Conservation (phyloP, 2,888 invertebrate genomes). For the Uloborus plumipes region DNA sequence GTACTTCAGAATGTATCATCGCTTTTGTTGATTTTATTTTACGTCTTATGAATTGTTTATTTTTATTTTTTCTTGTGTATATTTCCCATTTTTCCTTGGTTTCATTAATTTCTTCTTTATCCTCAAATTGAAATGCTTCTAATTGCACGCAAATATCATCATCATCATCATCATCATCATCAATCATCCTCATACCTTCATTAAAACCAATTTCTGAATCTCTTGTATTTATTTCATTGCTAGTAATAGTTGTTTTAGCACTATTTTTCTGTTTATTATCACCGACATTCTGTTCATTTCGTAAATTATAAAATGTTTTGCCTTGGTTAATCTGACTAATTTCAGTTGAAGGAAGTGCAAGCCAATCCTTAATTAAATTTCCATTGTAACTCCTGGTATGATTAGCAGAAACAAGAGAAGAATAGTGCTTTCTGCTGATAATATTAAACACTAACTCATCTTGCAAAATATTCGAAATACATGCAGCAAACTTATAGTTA, state of each 20-base stretch:
- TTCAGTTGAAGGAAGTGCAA: constrained; percentile 5
- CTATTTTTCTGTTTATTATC: neutral
- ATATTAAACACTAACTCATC: constrained; percentile 5
- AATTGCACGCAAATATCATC: neutral
- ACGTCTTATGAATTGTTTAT: constrained; percentile 1
- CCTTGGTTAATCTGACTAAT: neutral
- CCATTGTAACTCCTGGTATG: constrained; percentile 24
- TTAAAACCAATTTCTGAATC: constrained; percentile 23
- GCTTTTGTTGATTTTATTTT: neutral
- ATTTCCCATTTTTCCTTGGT: constrained; percentile 9
- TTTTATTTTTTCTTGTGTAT: neutral
- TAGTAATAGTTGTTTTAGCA: neutral
- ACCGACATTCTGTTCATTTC: neutral
- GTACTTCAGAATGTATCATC: neutral
- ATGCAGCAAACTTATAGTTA: neutral
- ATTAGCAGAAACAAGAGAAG: neutral
- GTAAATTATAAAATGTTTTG: neutral
- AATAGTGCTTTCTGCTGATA: constrained; percentile 10
- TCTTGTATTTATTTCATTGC: neutral
- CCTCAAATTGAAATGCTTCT: neutral
- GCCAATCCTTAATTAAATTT: constrained; percentile 30
- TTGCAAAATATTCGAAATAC: neutral
- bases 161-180: constrained; percentile 4
- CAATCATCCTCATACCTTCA: constrained; percentile 6
- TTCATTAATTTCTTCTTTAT: neutral